phyloP scores from a whole-genome alignment of 2,888 invertebrate species.

The Rhingia campestris region DNA sequence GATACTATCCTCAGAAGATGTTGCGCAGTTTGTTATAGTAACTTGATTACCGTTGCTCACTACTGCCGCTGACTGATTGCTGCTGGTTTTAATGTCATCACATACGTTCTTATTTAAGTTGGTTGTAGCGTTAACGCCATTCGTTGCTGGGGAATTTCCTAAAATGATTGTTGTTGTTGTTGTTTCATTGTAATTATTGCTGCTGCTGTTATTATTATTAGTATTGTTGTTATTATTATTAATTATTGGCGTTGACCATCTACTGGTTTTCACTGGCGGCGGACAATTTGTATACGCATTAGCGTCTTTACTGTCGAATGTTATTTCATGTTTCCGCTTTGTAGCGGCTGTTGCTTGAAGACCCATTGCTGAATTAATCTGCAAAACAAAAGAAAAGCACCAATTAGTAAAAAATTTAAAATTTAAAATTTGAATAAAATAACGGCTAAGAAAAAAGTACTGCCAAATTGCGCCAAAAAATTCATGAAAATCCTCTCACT shows the following conservation, averaged over 20 bases:
- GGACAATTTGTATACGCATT: slow-evolving; percentile 83
- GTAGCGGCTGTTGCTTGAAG: slow-evolving; percentile 88
- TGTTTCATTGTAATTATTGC: slow-evolving; percentile 66
- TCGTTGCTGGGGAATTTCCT: slow-evolving; percentile 66
- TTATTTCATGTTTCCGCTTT: slow-evolving; percentile 87
- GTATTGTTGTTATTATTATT: slow-evolving; percentile 58
- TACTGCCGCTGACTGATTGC: slow-evolving; percentile 60
- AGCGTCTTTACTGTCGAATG: slow-evolving; percentile 83
- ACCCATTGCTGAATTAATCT: slow-evolving; percentile 88
- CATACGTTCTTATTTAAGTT: slow-evolving; percentile 52
- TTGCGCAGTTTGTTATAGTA: slow-evolving; percentile 75
- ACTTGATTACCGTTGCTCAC: slow-evolving; percentile 79
- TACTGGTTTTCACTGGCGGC: slow-evolving; percentile 84
- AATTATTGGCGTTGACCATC: slow-evolving; percentile 83
- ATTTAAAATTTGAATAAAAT: slow-evolving; percentile 12
- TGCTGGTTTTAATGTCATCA: slow-evolving; percentile 60
- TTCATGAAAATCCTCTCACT: slow-evolving; percentile 40
- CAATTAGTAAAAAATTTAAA: slow-evolving; percentile 17
- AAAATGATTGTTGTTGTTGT: slow-evolving; percentile 64
- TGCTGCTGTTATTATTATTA: slow-evolving; percentile 61
- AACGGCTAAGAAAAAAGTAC: slow-evolving; percentile 55
- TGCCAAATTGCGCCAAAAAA: slow-evolving; percentile 56
- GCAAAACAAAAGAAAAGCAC: slow-evolving; percentile 69
- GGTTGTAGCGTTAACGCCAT: slow-evolving; percentile 41
- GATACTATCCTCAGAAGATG: slow-evolving; percentile 80